Conservation (phyloP, 2,113 vertebrate species). For the Oryctolagus cuniculus region mOryCun1.1 NC_091433.1:148728001-148728500, state of each 20-base stretch:
- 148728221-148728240: neutral
- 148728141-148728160: conserved; percentile 10
- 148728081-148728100: conserved; percentile 9
- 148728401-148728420: neutral
- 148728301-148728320: neutral
- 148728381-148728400: neutral
- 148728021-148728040: neutral
- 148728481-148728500: neutral
- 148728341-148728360: neutral
- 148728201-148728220: neutral
- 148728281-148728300: neutral
- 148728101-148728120: neutral
- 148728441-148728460: neutral
- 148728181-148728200: neutral
- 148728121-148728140: conserved; percentile 21
- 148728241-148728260: neutral
- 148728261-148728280: neutral
- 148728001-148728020: neutral
- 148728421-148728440: neutral
- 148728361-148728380: conserved; percentile 1
- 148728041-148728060: neutral
- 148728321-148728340: neutral
- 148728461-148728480: neutral
- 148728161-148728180: neutral
- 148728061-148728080: neutral